A percentile compares a stretch with the other conserved stretches of the same genome.
Evolutionary conservation across 2,888 invertebrate species (phyloP).

Genomic region (Parapristionchus giblindavisi): DNA sequence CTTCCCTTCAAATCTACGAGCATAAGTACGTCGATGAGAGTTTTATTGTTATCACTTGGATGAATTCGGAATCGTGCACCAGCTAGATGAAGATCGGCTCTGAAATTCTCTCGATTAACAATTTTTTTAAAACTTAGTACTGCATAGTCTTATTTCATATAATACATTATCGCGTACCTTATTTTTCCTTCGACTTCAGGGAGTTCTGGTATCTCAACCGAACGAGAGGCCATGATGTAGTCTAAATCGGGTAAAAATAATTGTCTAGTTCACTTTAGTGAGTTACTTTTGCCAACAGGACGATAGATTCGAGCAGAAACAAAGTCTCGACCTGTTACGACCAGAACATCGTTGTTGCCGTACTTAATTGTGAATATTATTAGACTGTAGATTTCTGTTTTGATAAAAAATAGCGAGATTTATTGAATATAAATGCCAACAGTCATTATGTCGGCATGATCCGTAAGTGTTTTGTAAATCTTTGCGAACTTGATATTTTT

Average conservation of each 20-base stretch:
- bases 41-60: not conserved
- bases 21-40: not conserved
- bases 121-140: not conserved
- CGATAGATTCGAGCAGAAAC: not conserved
- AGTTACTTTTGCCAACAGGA: not conserved
- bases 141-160: too few relatives aligned
- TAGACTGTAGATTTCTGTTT: too few relatives aligned
- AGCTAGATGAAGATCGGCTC: not conserved
- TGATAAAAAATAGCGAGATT: not conserved
- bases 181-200: not conserved
- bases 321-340: not conserved
- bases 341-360: not conserved
- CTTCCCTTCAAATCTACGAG: not conserved
- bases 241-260: not conserved
- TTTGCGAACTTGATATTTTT: not conserved
- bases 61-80: not conserved
- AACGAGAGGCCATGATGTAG: not conserved
- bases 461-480: not conserved
- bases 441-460: not conserved
- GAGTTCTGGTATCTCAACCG: not conserved
- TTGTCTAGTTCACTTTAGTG: not conserved
- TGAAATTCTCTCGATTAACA: not conserved
- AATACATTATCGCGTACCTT: not conserved
- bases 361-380: not conserved
- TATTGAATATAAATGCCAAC: not conserved